Evolutionary conservation across 2,797 vertebrate species (phyloP).

Genomic region (Spea hammondii): DNA sequence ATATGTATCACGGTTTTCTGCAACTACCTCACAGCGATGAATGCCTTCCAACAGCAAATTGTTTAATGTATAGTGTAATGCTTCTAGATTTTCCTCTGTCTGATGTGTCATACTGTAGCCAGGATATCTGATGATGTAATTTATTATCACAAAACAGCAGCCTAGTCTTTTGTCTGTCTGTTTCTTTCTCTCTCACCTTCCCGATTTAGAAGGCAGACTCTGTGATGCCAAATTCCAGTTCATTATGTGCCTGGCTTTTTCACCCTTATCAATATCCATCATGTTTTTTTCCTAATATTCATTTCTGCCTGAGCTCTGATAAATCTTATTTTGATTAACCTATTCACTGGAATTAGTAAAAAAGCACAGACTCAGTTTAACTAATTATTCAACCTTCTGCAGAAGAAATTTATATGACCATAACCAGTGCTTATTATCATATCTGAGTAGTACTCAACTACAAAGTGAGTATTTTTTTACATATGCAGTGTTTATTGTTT

Average conservation of each 20-base stretch:
- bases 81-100: slow-evolving; percentile 30
- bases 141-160: slow-evolving; percentile 48
- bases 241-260: slow-evolving; percentile 26
- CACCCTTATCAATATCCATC: slow-evolving; percentile 27
- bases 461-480: no score
- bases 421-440: neutral
- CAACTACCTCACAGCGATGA: neutral
- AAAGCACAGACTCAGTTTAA: neutral
- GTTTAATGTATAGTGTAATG: slow-evolving; percentile 7
- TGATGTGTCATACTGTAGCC: slow-evolving; percentile 29
- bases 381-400: neutral
- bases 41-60: slow-evolving; percentile 24
- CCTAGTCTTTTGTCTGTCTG: slow-evolving; percentile 41
- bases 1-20: no score
- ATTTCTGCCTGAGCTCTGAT: slow-evolving; percentile 35
- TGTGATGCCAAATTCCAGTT: slow-evolving; percentile 25
- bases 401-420: neutral
- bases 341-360: slow-evolving; percentile 35
- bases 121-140: slow-evolving; percentile 50
- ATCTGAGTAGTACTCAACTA: no score
- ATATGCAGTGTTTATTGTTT: no score
- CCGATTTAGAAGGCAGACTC: slow-evolving; percentile 21
- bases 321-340: slow-evolving; percentile 35
- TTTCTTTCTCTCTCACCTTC: slow-evolving; percentile 44
- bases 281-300: slow-evolving; percentile 27